Evolutionary conservation across 2,888 invertebrate genomes (phyloP).

Genomic region (Melanophora roralis): DNA sequence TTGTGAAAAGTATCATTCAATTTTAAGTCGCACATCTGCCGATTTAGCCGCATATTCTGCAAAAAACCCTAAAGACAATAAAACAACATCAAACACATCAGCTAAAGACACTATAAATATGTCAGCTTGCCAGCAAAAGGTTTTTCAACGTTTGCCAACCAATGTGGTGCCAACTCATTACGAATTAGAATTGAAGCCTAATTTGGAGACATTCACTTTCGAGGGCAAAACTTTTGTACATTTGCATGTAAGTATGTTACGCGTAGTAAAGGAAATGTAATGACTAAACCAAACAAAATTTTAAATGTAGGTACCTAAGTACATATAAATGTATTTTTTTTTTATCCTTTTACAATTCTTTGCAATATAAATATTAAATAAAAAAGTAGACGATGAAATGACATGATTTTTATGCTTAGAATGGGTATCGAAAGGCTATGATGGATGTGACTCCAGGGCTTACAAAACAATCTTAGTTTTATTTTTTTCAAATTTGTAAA

Average conservation of each 20-base stretch:
- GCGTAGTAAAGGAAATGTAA: not conserved
- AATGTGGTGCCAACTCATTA: slow-evolving; percentile 92
- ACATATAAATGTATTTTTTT: too few species aligned
- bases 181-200: slow-evolving; percentile 88
- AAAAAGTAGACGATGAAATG: too few species aligned
- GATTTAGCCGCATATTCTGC: slow-evolving; percentile 63
- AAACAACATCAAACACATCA: slow-evolving; percentile 27
- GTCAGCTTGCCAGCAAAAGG: slow-evolving; percentile 66
- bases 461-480: too few species aligned
- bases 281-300: too few species aligned
- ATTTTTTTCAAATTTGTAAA: too few species aligned
- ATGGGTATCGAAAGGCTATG: too few species aligned
- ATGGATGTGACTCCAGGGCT: too few species aligned
- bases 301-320: too few species aligned
- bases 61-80: not conserved
- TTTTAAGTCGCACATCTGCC: slow-evolving; percentile 70
- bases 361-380: too few species aligned
- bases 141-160: slow-evolving; percentile 84
- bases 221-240: slow-evolving; percentile 89
- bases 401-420: too few species aligned
- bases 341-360: slow-evolving; percentile 44
- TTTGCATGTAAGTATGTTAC: slow-evolving; percentile 83
- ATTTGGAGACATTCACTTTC: slow-evolving; percentile 90
- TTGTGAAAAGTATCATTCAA: slow-evolving; percentile 69
- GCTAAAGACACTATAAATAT: slow-evolving; percentile 64